Percentiles rank a stretch among this genome's conserved stretches.
These are phyloP conservation scores for Rhinoptilus africanus DNA, from an alignment of 2,113 vertebrate genomes.

Conservation along the genomic window DNA sequence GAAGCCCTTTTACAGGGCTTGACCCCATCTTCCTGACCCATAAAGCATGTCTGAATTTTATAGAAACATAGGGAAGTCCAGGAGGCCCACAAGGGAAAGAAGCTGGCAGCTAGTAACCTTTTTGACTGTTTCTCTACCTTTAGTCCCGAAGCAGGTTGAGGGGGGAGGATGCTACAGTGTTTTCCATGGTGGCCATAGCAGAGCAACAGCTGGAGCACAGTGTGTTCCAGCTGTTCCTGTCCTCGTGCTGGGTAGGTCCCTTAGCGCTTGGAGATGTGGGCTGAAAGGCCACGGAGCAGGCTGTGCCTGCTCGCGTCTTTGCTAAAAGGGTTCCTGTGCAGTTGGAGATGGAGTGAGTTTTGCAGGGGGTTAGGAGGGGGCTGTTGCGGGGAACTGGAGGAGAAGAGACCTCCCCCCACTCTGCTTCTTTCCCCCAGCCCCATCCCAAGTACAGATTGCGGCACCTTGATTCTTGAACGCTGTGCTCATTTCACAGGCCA, in stretches of 20 bases:
- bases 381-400: background rate
- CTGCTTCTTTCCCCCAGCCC: background rate
- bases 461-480: background rate
- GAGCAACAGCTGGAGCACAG: background rate
- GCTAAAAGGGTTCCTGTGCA: background rate
- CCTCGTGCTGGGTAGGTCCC: background rate
- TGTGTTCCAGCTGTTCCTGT: background rate
- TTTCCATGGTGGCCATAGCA: background rate
- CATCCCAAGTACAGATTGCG: background rate
- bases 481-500: constrained; percentile 40
- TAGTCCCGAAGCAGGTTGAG: background rate
- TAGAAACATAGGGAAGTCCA: background rate
- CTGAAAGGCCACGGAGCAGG: background rate
- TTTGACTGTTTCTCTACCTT: background rate
- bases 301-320: background rate
- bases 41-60: background rate
- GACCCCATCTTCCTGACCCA: background rate
- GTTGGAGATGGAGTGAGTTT: background rate
- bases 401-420: background rate
- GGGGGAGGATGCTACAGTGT: background rate
- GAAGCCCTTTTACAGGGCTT: background rate
- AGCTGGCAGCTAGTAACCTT: background rate
- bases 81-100: background rate
- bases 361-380: background rate
- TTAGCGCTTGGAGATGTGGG: background rate